A percentile compares a stretch with the other conserved stretches of the same genome.
Conservation (phyloP, 1,140 invertebrate genomes). For the Listronotus oregonensis region DNA sequence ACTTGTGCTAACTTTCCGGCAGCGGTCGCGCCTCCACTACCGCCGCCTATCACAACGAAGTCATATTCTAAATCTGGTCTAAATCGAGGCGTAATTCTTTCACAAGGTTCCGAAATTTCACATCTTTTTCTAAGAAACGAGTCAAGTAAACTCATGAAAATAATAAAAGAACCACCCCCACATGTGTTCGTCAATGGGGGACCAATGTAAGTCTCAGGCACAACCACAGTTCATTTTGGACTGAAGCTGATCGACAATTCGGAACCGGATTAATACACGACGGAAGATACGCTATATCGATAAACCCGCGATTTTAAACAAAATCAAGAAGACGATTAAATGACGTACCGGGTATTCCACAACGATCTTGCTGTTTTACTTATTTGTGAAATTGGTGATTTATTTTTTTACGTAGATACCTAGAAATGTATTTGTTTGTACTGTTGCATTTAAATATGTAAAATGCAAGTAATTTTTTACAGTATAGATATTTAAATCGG, state of each 20-base stretch:
- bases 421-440: too few relatives aligned
- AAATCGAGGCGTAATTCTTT: conserved; percentile 55
- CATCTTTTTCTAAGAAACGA: conserved; percentile 59
- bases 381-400: not conserved
- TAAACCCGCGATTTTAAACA: not conserved
- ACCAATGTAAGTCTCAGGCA: conserved; percentile 53
- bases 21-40: conserved; percentile 63
- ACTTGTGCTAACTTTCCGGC: conserved; percentile 58
- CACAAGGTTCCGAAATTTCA: conserved; percentile 59
- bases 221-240: conserved; percentile 53
- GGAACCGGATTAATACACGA: conserved; percentile 10
- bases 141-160: conserved; percentile 64
- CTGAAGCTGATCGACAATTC: not conserved
- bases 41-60: conserved; percentile 65
- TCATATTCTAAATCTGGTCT: conserved; percentile 59
- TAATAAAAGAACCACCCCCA: conserved; percentile 58
- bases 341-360: conserved; percentile 4
- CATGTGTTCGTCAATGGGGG: conserved; percentile 60
- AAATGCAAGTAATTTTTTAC: too few relatives aligned
- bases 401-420: not conserved
- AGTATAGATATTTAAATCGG: too few relatives aligned
- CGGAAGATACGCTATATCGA: conserved; percentile 14
- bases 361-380: conserved; percentile 5
- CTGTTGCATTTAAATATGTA: too few relatives aligned
- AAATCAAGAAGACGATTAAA: not conserved